A percentile compares a stretch with the other conserved stretches of the same genome.
Evolutionary conservation across 2,797 vertebrate species (phyloP).

Genomic region (Sebastiscus tertius): DNA sequence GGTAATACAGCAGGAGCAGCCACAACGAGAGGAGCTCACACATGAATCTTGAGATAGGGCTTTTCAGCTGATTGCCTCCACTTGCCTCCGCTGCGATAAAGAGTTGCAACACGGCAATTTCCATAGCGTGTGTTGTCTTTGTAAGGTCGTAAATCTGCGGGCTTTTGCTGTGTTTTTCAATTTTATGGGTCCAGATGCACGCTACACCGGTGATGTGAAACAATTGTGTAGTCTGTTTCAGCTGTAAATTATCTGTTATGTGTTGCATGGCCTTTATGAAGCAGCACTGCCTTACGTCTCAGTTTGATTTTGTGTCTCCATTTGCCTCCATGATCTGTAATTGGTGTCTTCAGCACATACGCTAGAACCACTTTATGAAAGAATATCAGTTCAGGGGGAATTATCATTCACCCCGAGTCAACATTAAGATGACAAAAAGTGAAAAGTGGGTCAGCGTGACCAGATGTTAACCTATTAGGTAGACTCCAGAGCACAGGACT

Average conservation of each 20-base stretch:
- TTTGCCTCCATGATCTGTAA: constrained; percentile 21
- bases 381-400: background rate
- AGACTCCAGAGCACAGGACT: constrained; percentile 49
- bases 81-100: constrained; percentile 26
- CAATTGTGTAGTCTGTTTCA: constrained; percentile 17
- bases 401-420: constrained; percentile 32
- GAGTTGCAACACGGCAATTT: constrained; percentile 31
- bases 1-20: constrained; percentile 24
- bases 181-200: constrained; percentile 26
- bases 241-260: constrained; percentile 31
- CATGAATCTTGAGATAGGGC: constrained; percentile 49
- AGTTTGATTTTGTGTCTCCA: constrained; percentile 27
- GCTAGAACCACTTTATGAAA: background rate
- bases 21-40: background rate
- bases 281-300: constrained; percentile 10
- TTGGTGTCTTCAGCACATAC: background rate
- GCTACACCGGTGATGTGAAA: constrained; percentile 22
- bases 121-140: constrained; percentile 15
- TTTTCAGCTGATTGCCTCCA: constrained; percentile 53
- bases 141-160: constrained; percentile 21
- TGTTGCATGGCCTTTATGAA: constrained; percentile 14
- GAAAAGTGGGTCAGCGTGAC: constrained; percentile 59
- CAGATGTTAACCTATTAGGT: constrained; percentile 52
- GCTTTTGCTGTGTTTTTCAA: constrained; percentile 27
- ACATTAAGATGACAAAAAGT: constrained; percentile 45